Percentiles rank a stretch among this genome's conserved stretches.
These are phyloP conservation scores for Drosophila neonasuta DNA, from an alignment of 2,888 invertebrate species.

Conservation along the genomic window DNA sequence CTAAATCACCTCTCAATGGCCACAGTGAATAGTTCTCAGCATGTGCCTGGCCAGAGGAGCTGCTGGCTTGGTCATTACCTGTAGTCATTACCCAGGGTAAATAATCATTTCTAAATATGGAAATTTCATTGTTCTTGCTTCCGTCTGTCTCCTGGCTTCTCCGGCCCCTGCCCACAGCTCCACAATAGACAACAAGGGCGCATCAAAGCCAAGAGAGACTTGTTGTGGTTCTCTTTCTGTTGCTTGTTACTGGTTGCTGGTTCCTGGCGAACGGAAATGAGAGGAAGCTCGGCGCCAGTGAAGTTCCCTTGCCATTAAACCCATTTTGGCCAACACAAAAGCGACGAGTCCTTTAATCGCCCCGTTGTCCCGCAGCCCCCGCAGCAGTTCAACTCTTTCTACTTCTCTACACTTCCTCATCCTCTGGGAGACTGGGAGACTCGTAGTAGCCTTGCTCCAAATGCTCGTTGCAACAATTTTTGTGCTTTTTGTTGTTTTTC, in stretches of 20 bases:
- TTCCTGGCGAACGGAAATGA: slow-evolving; percentile 52
- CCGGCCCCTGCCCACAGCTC: neutral
- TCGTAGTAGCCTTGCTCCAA: slow-evolving; percentile 60
- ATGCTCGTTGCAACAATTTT: slow-evolving; percentile 64
- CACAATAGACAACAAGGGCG: slow-evolving; percentile 52
- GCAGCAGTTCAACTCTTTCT: slow-evolving; percentile 4
- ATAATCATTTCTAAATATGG: slow-evolving; percentile 67
- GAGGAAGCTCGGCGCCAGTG: slow-evolving; percentile 49
- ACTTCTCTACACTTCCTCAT: slow-evolving; percentile 1
- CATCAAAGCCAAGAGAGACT: slow-evolving; percentile 52
- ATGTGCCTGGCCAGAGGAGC: neutral
- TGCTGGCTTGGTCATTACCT: slow-evolving; percentile 44
- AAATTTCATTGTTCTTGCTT: slow-evolving; percentile 63
- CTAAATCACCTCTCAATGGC: slow-evolving; percentile 48
- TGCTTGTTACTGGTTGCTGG: neutral
- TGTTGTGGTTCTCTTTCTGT: slow-evolving; percentile 42
- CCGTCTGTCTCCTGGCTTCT: neutral
- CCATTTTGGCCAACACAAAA: slow-evolving; percentile 60
- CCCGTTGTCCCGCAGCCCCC: slow-evolving; percentile 7
- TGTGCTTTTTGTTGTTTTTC: slow-evolving; percentile 34
- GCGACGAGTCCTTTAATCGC: slow-evolving; percentile 53
- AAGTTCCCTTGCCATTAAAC: slow-evolving; percentile 56
- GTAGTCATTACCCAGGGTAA: slow-evolving; percentile 60
- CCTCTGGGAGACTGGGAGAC: slow-evolving; percentile 42
- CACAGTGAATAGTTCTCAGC: slow-evolving; percentile 11